Evolutionary conservation across 2,113 vertebrate genomes (phyloP).

Genomic region (Tretioscincus oriximinensis): DNA sequence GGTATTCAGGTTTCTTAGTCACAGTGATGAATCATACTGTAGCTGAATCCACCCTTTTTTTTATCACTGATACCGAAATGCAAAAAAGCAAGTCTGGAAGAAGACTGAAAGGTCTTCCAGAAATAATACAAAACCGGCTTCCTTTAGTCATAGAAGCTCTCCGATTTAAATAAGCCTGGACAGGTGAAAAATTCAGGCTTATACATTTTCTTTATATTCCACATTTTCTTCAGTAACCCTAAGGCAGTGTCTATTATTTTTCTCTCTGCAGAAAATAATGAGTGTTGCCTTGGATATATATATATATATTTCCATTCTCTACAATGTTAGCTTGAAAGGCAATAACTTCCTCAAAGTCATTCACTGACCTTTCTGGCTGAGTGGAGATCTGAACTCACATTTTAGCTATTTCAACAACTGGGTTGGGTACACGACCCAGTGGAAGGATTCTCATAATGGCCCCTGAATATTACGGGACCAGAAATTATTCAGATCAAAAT

Average conservation of each 20-base stretch:
- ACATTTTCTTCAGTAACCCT: no score
- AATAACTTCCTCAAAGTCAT: no score
- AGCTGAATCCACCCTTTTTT: conserved; percentile 17
- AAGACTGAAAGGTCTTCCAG: background rate
- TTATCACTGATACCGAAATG: conserved; percentile 10
- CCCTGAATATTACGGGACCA: no score
- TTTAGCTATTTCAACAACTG: no score
- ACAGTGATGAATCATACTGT: conserved; percentile 39
- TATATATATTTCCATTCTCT: no score
- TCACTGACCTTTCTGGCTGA: no score
- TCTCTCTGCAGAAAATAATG: background rate
- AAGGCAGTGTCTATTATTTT: background rate
- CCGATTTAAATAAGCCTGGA: background rate
- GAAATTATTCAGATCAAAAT: no score
- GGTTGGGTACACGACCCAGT: no score
- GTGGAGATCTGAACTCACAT: background rate
- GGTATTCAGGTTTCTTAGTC: conserved; percentile 36
- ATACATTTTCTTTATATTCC: no score
- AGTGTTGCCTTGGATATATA: no score
- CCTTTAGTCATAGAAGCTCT: background rate
- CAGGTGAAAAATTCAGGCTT: background rate
- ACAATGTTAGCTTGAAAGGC: no score
- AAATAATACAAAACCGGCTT: background rate
- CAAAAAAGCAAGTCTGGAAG: background rate
- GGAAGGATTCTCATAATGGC: no score